Evolutionary conservation across 2,888 invertebrate genomes (phyloP), one percentile per base, ranked within the genome.

Genomic region (Dusona sp.): DNA sequence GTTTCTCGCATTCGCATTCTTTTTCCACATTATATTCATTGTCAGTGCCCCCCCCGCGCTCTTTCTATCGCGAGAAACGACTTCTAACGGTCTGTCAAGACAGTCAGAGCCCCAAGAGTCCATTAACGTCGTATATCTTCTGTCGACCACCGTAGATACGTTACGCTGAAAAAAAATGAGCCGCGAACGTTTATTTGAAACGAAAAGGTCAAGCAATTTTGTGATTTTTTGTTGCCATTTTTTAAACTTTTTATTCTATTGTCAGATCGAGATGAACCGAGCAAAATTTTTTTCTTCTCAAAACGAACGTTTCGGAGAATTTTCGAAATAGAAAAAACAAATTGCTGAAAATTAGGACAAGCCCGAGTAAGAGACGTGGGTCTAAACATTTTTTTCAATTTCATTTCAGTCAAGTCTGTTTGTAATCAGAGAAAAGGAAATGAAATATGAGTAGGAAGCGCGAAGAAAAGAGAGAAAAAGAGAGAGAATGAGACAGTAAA

Each of bases 11-110:
- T 38, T 42, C 61, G 61, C 38, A 45, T 42, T n/a, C 6, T 77
- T 48, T 64, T 45, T 33, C 29, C 51, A 13, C 61, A 45, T 22
- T 68, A 42, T 68, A 36, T 72, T 45, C 29, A n/a, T 72, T 70
- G 42, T 19, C 22, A 36, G 61, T 42, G 45, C 70, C 29, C 45
- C 29, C 7, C 70, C 42, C 61, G 29, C 11, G 13, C 13, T 64
- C 22, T 65, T 77, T 33, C 45, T 48, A 48, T 48, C 29, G 22
- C 75, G 64, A 48, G 48, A 65, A 64, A 77, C 75, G 48, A 29
- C 75, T 19, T 64, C n/a, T 77, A 77, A 77, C 75, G 75, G 75
- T 77, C 48, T 65, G 75, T 64, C 45, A 45, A 33, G 29, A 65
- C 64, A 65, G 9, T 36, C 3, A 16, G 36, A 19, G 54, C 45